Evolutionary conservation across 2,113 vertebrate species (phyloP).

Genomic region (Rhizomys pruinosus): DNA sequence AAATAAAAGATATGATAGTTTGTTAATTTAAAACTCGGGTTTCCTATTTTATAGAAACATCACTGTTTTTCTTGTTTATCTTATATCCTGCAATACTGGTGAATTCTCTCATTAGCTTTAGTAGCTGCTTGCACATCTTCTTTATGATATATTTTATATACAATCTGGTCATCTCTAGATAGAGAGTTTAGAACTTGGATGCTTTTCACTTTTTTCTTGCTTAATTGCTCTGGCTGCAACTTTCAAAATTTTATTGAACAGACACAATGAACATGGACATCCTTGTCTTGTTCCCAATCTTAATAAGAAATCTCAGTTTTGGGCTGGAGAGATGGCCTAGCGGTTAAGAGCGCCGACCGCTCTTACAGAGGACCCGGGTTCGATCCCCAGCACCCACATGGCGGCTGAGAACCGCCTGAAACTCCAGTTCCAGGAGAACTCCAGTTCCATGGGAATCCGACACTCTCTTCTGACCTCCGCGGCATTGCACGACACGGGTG

Average conservation of each 20-base stretch:
- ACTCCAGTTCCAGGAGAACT: too few relatives aligned
- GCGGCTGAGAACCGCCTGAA: too few relatives aligned
- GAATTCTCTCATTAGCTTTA: slow-evolving; percentile 28
- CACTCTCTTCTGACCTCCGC: too few relatives aligned
- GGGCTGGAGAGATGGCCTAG: too few relatives aligned
- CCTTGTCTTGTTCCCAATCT: neutral
- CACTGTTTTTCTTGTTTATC: neutral
- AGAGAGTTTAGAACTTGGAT: neutral
- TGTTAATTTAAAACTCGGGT: neutral
- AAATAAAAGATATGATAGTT: neutral
- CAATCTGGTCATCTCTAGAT: neutral
- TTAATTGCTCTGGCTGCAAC: neutral
- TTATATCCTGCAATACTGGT: neutral
- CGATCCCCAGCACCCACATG: too few relatives aligned
- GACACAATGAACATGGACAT: neutral
- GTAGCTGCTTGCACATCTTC: neutral
- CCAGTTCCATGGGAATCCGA: too few relatives aligned
- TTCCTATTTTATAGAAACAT: slow-evolving; percentile 10
- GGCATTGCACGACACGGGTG: too few relatives aligned
- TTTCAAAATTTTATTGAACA: neutral
- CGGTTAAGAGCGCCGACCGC: too few relatives aligned
- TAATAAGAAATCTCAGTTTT: slow-evolving; percentile 18
- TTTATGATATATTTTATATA: slow-evolving; percentile 2
- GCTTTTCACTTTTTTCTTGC: neutral
- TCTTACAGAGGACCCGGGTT: too few relatives aligned